A percentile compares a stretch with the other conserved stretches of the same genome.
phyloP scores from a whole-genome alignment of 2,888 invertebrate species.

The Acronicta leporina region DNA sequence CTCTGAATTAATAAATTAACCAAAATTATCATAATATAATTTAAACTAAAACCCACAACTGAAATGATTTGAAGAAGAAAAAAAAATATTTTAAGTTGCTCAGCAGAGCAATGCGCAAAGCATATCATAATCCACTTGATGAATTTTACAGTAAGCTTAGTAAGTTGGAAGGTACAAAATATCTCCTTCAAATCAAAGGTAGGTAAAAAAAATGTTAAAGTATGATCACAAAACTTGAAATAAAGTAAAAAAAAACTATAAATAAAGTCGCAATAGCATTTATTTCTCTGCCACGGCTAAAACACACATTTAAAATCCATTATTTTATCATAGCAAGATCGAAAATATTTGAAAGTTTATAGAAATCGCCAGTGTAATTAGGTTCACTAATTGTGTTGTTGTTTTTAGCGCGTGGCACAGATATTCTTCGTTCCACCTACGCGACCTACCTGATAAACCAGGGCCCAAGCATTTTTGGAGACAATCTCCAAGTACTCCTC shows the following conservation, averaged over 20 bases:
- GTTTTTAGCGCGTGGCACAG: constrained; percentile 71
- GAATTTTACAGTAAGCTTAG: not conserved
- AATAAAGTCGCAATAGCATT: constrained; percentile 24
- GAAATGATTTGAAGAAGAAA: not conserved
- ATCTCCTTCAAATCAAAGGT: not conserved
- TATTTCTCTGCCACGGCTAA: constrained; percentile 40
- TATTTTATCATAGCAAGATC: not conserved
- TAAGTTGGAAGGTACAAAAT: not conserved
- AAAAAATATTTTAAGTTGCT: not conserved
- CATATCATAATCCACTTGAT: no score
- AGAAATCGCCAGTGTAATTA: constrained; percentile 18
- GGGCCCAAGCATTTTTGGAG: constrained; percentile 91
- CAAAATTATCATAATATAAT: no score
- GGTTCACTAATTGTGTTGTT: constrained; percentile 41
- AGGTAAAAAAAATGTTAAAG: not conserved
- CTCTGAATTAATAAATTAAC: no score
- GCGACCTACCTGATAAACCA: constrained; percentile 91
- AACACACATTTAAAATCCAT: constrained; percentile 19
- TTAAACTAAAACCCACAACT: not conserved
- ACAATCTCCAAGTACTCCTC: constrained; percentile 93
- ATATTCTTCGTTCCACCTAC: constrained; percentile 62
- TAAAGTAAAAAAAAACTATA: constrained; percentile 5
- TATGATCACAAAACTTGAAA: not conserved
- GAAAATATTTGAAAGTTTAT: constrained; percentile 15
- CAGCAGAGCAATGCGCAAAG: not conserved